Conservation (phyloP, 2,797 vertebrate genomes). For the Anisognathus igniventris region DNA sequence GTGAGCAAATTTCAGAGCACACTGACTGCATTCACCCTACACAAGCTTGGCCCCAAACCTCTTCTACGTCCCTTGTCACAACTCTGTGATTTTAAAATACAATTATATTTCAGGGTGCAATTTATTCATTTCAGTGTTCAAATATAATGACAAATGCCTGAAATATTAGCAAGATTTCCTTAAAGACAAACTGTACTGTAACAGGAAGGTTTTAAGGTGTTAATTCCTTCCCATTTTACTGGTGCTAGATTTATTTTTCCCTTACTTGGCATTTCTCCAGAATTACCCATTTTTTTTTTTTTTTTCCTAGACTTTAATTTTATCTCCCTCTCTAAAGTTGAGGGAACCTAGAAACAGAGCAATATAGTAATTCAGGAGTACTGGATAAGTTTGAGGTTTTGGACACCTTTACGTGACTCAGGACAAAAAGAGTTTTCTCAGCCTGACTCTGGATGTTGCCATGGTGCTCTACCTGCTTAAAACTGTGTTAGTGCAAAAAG, state of each 20-base stretch:
- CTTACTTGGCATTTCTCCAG: neutral
- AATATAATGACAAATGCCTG: neutral
- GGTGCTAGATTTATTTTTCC: neutral
- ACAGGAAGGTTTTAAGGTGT: neutral
- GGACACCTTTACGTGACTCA: neutral
- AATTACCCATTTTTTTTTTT: neutral
- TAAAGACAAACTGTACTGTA: neutral
- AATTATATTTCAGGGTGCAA: neutral
- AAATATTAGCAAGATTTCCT: neutral
- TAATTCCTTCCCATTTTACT: neutral
- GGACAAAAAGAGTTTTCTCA: neutral
- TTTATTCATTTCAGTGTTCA: neutral
- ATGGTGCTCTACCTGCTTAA: neutral
- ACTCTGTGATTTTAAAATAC: neutral
- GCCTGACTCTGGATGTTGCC: neutral
- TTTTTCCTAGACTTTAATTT: neutral
- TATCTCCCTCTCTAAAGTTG: neutral
- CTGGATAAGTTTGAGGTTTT: neutral
- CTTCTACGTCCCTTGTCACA: neutral
- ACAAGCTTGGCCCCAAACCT: neutral
- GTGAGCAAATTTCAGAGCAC: neutral
- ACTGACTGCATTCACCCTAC: neutral
- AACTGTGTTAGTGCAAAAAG: neutral
- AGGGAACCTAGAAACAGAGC: neutral
- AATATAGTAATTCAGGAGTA: neutral